Conservation (phyloP, 2,113 vertebrate genomes). For the Mesoclemmys tuberculata region DNA sequence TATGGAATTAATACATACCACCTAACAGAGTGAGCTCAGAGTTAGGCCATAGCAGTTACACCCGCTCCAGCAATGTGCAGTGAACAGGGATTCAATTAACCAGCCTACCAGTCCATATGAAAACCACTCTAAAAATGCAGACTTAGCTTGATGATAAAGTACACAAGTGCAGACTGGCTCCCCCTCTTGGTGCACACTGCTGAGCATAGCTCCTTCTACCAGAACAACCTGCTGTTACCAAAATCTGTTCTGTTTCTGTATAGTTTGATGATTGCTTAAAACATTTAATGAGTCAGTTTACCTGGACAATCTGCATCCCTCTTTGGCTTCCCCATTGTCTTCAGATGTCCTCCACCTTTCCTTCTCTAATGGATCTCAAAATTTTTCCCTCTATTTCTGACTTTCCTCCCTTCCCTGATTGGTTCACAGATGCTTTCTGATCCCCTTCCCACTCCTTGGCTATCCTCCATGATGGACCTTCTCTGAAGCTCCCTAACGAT, state of each 20-base stretch:
- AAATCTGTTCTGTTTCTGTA: not conserved
- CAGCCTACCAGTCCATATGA: not conserved
- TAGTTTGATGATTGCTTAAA: not conserved
- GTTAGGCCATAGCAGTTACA: rapidly evolving
- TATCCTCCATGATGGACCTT: not conserved
- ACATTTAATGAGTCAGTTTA: not conserved
- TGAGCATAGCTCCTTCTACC: not conserved
- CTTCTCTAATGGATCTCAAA: not conserved
- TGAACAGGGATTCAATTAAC: not conserved
- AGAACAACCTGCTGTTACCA: not conserved
- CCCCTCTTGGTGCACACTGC: not conserved
- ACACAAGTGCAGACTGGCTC: not conserved
- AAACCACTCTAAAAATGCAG: not conserved
- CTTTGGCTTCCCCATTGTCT: not conserved
- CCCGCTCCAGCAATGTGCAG: no score
- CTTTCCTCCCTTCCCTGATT: not conserved
- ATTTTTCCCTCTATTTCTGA: not conserved
- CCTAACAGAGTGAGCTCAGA: not conserved
- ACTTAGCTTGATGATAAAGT: not conserved
- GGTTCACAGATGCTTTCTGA: not conserved
- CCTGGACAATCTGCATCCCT: not conserved
- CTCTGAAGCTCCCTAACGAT: not conserved
- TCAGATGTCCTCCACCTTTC: not conserved
- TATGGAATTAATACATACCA: rapidly evolving
- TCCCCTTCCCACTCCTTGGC: not conserved